Conservation (phyloP, 2,797 vertebrate genomes). For the Pipistrellus kuhlii region DNA sequence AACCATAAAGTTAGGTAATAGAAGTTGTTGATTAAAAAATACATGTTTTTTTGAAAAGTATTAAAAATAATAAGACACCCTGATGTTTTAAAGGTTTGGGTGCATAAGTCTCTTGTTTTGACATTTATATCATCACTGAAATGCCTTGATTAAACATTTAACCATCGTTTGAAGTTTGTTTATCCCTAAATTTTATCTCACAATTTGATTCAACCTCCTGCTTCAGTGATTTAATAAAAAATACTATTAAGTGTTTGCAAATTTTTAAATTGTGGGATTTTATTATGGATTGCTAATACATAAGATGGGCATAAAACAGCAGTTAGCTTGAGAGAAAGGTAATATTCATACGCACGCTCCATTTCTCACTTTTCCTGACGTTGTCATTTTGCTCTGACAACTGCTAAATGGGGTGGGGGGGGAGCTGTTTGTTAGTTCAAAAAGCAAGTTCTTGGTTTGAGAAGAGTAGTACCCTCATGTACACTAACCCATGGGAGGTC, state of each 20-base stretch:
- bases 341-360: background rate
- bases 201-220: constrained; percentile 67
- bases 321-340: background rate
- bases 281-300: constrained; percentile 15
- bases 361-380: background rate
- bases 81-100: constrained; percentile 65
- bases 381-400: background rate
- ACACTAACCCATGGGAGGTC: background rate
- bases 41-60: constrained; percentile 71
- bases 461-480: background rate
- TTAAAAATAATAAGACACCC: constrained; percentile 73
- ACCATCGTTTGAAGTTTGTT: constrained; percentile 63
- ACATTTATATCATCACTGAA: constrained; percentile 66
- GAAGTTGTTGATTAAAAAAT: constrained; percentile 75
- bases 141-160: constrained; percentile 73
- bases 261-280: constrained; percentile 64
- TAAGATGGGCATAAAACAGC: background rate
- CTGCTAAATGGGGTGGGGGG: background rate
- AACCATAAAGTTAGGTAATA: constrained; percentile 76
- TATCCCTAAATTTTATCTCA: constrained; percentile 72
- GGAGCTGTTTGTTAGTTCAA: background rate
- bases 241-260: constrained; percentile 60
- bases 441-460: background rate
- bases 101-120: constrained; percentile 59
- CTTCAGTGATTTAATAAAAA: constrained; percentile 73